These are phyloP conservation scores for Nowickia ferox DNA, from an alignment of 2,888 invertebrate genomes.

Conservation along the genomic window DNA sequence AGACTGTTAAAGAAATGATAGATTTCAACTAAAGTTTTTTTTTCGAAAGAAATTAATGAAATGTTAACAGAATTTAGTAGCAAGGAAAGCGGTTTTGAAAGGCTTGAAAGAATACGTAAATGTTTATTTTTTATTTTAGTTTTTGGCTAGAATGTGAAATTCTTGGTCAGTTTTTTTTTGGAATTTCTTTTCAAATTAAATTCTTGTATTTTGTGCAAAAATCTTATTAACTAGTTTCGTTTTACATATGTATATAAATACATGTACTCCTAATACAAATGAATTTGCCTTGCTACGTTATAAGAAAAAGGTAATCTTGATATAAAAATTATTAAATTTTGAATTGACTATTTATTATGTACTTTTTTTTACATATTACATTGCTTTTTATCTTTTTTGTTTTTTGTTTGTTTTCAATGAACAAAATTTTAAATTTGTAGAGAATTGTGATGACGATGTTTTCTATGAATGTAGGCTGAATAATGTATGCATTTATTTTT, in stretches of 20 bases:
- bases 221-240: background rate
- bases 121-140: background rate
- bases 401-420: conserved; percentile 16
- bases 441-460: conserved; percentile 17
- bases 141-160: conserved; percentile 10
- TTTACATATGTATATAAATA: background rate
- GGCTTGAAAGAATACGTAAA: background rate
- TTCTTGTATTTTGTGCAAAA: conserved; percentile 38
- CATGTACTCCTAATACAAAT: background rate
- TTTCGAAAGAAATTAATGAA: background rate
- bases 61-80: conserved; percentile 17
- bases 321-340: conserved; percentile 22
- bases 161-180: background rate
- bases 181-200: background rate
- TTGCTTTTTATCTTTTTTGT: conserved; percentile 9
- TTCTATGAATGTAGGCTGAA: background rate
- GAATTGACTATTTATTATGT: conserved; percentile 61
- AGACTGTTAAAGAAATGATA: conserved; percentile 55
- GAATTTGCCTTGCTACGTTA: conserved; percentile 40
- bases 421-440: conserved; percentile 36
- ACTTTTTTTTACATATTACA: conserved; percentile 60
- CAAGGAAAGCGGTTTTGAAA: conserved; percentile 22
- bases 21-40: conserved; percentile 17
- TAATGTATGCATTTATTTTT: conserved; percentile 24
- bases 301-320: conserved; percentile 1